Conservation (phyloP, 2,797 vertebrate species). For the Sebastolobus alascanus region DNA sequence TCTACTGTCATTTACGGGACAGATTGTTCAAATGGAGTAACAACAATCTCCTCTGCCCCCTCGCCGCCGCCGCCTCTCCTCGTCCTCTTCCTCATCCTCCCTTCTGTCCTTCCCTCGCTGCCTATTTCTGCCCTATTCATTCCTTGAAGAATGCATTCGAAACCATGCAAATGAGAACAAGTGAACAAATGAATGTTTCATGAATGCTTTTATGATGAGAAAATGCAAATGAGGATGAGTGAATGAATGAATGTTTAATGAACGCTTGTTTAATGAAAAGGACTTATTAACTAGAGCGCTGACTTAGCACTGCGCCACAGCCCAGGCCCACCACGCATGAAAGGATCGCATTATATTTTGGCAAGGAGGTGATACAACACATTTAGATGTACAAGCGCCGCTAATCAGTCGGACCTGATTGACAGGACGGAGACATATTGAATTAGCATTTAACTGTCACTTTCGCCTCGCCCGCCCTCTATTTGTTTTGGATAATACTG, state of each 20-base stretch:
- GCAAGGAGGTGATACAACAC: conserved; percentile 65
- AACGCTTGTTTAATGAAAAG: conserved; percentile 85
- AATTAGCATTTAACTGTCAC: conserved; percentile 57
- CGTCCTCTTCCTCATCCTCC: conserved; percentile 6
- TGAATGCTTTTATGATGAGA: conserved; percentile 82
- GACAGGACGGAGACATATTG: conserved; percentile 60
- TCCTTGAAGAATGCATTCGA: conserved; percentile 68
- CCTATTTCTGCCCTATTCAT: conserved; percentile 57
- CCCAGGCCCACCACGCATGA: conserved; percentile 58
- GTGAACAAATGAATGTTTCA: conserved; percentile 85
- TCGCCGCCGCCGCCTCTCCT: not conserved
- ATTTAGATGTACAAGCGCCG: conserved; percentile 70
- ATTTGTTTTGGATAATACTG: conserved; percentile 60
- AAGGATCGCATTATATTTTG: conserved; percentile 70
- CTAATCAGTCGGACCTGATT: conserved; percentile 73
- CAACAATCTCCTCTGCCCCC: conserved; percentile 48
- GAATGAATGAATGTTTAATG: conserved; percentile 86
- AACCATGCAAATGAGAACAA: conserved; percentile 78
- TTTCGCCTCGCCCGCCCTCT: conserved; percentile 25
- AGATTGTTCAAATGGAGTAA: conserved; percentile 73
- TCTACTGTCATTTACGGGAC: conserved; percentile 74
- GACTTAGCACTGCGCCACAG: conserved; percentile 71
- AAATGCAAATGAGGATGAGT: conserved; percentile 83
- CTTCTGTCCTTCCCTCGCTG: conserved; percentile 22
- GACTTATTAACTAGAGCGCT: conserved; percentile 84